phyloP scores from a whole-genome alignment of 2,888 invertebrate genomes.

The Bimastos eiseni region DNA sequence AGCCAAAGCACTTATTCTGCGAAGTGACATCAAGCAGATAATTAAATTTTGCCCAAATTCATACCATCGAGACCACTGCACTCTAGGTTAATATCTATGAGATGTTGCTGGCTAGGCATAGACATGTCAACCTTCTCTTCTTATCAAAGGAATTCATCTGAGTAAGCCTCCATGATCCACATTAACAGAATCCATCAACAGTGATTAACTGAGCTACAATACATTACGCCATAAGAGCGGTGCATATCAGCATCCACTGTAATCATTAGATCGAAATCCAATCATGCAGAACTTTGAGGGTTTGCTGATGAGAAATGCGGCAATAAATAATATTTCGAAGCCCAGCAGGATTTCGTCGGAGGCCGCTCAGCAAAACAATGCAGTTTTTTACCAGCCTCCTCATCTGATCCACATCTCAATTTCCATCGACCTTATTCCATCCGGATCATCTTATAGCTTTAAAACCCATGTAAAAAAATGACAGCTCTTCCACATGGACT shows the following conservation, averaged over 20 bases:
- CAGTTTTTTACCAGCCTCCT: neutral
- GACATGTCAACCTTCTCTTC: neutral
- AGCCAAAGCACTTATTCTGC: neutral
- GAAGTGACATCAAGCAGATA: neutral
- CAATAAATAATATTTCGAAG: neutral
- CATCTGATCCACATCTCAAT: neutral
- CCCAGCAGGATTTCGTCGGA: neutral
- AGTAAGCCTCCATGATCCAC: too few species aligned
- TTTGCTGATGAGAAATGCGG: neutral
- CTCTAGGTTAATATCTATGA: neutral
- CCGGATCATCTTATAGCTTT: neutral
- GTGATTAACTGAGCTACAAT: neutral
- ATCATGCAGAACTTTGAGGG: neutral
- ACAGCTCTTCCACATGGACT: neutral
- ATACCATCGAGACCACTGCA: neutral
- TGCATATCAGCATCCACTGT: neutral
- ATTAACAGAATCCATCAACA: neutral
- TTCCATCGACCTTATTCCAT: neutral
- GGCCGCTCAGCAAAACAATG: neutral
- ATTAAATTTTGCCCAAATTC: neutral
- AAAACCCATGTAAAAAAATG: too few species aligned
- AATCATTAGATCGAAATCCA: neutral
- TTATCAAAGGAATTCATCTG: neutral
- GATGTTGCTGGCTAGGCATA: neutral
- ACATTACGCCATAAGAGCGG: neutral